A percentile compares a stretch with the other conserved stretches of the same genome.
These are phyloP conservation scores for Patiria pectinifera DNA, from an alignment of 53 echinoderm and acorn worm genomes.

Conservation along the genomic window DNA sequence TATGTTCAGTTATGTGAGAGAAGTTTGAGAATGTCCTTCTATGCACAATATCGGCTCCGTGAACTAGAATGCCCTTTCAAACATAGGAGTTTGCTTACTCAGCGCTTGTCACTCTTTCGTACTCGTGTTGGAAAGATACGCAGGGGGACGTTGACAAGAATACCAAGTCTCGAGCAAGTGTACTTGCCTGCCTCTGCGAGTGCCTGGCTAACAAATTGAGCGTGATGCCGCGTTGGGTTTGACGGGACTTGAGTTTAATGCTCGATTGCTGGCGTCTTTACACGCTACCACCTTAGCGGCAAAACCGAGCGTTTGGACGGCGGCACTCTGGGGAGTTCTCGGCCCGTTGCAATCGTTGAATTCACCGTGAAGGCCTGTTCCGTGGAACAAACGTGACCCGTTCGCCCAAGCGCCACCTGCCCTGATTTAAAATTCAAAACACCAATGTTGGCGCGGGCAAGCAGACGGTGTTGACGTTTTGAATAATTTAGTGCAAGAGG, in stretches of 20 bases:
- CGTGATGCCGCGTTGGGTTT: conserved; percentile 21
- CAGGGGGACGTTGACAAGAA: neutral
- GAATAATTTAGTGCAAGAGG: neutral
- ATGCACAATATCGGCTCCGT: too few relatives aligned
- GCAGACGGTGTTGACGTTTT: conserved; percentile 1
- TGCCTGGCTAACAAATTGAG: conserved; percentile 49
- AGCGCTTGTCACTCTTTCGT: neutral
- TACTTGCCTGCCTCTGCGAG: conserved; percentile 12
- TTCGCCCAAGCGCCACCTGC: conserved; percentile 32
- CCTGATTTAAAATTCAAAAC: conserved; percentile 44
- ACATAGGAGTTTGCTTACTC: neutral
- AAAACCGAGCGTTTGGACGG: neutral
- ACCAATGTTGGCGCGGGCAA: conserved; percentile 7
- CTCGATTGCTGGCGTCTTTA: conserved; percentile 21
- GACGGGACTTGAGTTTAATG: conserved; percentile 38
- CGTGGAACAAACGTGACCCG: neutral
- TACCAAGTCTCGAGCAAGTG: neutral
- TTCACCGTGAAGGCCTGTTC: conserved; percentile 35
- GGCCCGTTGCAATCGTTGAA: neutral
- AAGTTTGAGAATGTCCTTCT: too few relatives aligned
- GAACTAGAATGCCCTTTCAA: neutral
- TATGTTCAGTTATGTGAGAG: too few relatives aligned
- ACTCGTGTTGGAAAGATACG: neutral
- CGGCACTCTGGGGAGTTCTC: conserved; percentile 5
- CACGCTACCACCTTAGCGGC: conserved; percentile 11